Conservation (phyloP, 2,113 vertebrate species). For the Scytalopus superciliaris region DNA sequence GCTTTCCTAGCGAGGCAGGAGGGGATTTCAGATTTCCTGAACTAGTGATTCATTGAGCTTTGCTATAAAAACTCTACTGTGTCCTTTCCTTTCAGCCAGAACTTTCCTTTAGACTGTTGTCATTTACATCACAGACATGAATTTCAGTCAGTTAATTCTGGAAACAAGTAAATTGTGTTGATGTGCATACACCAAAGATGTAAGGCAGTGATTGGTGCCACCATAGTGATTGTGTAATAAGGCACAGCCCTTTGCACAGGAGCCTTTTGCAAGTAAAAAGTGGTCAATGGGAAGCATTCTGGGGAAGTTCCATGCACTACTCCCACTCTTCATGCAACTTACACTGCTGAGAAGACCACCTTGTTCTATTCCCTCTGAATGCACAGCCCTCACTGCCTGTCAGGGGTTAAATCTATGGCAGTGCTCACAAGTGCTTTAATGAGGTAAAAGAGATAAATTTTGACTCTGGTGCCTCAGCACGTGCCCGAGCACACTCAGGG, state of each 20-base stretch:
- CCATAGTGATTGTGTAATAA: not conserved
- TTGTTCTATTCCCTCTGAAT: not conserved
- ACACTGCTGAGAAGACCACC: not conserved
- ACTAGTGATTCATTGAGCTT: not conserved
- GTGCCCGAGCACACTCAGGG: not conserved
- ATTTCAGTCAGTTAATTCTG: not conserved
- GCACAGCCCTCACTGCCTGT: not conserved
- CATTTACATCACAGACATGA: not conserved
- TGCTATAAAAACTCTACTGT: not conserved
- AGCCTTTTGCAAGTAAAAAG: not conserved
- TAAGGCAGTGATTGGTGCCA: not conserved
- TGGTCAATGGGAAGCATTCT: not conserved
- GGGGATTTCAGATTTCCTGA: not conserved
- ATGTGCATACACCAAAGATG: not conserved
- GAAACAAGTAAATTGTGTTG: not conserved
- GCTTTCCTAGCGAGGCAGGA: not conserved
- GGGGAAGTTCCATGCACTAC: not conserved
- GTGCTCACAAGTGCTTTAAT: fast-evolving
- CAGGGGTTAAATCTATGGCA: not conserved
- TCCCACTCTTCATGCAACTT: not conserved
- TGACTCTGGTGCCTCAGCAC: fast-evolving
- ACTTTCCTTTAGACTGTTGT: not conserved
- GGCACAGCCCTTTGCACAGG: not conserved
- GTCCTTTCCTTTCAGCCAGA: not conserved
- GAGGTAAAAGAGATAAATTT: not conserved